Percentiles rank a stretch among this genome's conserved stretches.
Evolutionary conservation across 1,140 invertebrate genomes (phyloP).

Genomic region (Acromyrmex heyeri): DNA sequence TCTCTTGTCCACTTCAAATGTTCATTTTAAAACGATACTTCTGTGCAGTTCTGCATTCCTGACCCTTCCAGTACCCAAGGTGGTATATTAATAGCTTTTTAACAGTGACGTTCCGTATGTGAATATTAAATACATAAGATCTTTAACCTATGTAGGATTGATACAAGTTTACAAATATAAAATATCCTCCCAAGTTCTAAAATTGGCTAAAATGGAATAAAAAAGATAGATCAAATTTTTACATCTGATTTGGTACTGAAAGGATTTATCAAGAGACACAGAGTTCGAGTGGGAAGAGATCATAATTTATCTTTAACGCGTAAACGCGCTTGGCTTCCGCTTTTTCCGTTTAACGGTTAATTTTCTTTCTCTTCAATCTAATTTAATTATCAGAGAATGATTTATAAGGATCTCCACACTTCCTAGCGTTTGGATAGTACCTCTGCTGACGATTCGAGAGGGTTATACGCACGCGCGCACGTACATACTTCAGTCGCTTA

Average conservation of each 20-base stretch:
- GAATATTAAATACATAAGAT: constrained; percentile 2
- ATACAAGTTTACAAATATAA: constrained; percentile 13
- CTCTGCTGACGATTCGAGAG: constrained; percentile 42
- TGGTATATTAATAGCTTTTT: neutral
- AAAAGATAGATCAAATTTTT: constrained; percentile 6
- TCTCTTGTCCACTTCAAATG: neutral
- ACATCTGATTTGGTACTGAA: constrained; percentile 31
- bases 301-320: constrained; percentile 34
- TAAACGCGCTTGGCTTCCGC: constrained; percentile 59
- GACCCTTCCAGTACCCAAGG: constrained; percentile 17
- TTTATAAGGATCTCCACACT: constrained; percentile 14
- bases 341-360: neutral
- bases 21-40: neutral
- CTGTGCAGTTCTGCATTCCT: constrained; percentile 11
- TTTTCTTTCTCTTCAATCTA: neutral
- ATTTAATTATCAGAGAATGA: neutral
- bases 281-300: constrained; percentile 66
- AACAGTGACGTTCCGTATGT: neutral
- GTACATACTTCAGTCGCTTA: constrained; percentile 46
- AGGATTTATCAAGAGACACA: constrained; percentile 10
- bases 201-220: constrained; percentile 18
- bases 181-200: neutral
- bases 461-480: constrained; percentile 67
- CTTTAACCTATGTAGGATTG: constrained; percentile 9
- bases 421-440: neutral